A percentile compares a stretch with the other conserved stretches of the same genome.
Conservation (phyloP, 2,888 invertebrate genomes). For the Dynastes maya region DNA sequence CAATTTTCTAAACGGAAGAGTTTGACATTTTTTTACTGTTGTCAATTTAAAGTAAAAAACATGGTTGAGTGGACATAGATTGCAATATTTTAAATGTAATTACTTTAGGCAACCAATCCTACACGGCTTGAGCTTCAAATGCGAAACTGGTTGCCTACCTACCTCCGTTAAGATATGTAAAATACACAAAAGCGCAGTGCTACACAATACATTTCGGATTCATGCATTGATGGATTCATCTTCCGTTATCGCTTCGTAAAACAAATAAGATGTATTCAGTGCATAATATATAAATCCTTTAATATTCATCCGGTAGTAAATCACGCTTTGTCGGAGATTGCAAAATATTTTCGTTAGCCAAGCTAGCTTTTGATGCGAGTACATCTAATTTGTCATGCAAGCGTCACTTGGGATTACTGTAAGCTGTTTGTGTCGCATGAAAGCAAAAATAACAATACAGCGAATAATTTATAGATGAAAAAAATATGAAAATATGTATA, state of each 20-base stretch:
- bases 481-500: neutral
- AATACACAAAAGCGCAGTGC: no score
- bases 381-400: slow-evolving; percentile 3
- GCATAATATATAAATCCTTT: neutral
- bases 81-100: no score
- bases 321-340: slow-evolving; percentile 18
- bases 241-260: neutral
- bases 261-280: slow-evolving; percentile 5
- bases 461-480: neutral
- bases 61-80: no score
- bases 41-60: no score
- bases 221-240: no score
- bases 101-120: no score
- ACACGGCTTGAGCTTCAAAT: no score
- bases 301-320: slow-evolving; percentile 21
- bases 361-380: neutral
- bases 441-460: slow-evolving; percentile 1
- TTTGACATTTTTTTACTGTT: no score
- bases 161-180: no score
- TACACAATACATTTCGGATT: no score
- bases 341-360: slow-evolving; percentile 10
- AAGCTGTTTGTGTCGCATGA: neutral
- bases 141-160: no score
- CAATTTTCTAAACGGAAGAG: no score
- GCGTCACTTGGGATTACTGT: slow-evolving; percentile 2